These are phyloP conservation scores for Chironomus striatipennis DNA, from an alignment of 1,140 invertebrate genomes.

Conservation along the genomic window DNA sequence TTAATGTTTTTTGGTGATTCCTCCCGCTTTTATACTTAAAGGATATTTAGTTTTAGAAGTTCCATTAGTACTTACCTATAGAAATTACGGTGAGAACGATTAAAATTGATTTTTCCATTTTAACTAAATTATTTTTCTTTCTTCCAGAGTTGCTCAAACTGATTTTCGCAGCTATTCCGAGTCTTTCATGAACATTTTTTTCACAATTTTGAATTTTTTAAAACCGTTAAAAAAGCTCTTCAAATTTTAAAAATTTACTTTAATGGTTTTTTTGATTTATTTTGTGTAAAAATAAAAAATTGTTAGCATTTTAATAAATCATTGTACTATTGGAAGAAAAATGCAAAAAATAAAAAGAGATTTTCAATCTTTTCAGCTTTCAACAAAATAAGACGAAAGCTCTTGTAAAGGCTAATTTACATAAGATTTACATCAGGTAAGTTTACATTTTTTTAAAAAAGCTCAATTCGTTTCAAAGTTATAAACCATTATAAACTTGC, in stretches of 20 bases:
- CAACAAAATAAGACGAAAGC: too few species aligned
- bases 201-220: not conserved
- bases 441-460: too few species aligned
- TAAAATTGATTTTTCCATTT: slow-evolving; percentile 5
- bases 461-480: too few species aligned
- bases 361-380: too few species aligned
- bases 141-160: not conserved
- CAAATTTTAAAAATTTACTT: not conserved
- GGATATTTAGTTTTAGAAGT: not conserved
- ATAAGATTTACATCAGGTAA: too few species aligned
- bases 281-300: not conserved
- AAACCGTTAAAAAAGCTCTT: not conserved
- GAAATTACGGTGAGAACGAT: not conserved
- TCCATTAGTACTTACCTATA: not conserved
- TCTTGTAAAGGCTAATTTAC: too few species aligned
- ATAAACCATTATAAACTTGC: too few species aligned
- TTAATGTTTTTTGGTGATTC: not conserved
- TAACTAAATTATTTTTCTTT: not conserved
- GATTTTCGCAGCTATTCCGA: too few species aligned
- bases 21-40: not conserved
- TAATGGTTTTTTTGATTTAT: not conserved
- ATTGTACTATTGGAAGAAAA: too few species aligned
- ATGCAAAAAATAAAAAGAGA: too few species aligned
- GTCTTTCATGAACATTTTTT: not conserved
- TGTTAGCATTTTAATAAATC: too few species aligned